Evolutionary conservation across 1,140 invertebrate species (phyloP), one percentile per base, ranked within the genome.

Genomic region (Zaprionus africanus): DNA sequence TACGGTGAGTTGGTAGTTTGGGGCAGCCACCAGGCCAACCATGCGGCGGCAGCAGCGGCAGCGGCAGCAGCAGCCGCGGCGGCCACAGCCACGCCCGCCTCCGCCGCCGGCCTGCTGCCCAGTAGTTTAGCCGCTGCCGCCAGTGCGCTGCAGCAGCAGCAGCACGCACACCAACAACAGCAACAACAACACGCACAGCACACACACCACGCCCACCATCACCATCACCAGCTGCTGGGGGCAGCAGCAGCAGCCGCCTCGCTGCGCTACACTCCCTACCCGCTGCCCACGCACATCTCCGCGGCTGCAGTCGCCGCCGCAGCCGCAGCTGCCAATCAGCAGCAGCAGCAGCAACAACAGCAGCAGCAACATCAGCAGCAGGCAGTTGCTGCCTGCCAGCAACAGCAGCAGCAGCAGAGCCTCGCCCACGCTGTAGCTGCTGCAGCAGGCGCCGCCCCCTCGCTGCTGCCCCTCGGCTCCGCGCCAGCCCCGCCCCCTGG

Each of bases 1-100:
- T 98, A 98, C 95, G 97, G 97, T 98, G 97, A 98, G 97, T 98
- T 97, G 94, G 95, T 97, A 95, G 96, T 97, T 95, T 96, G 96
- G 94, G 95, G 95, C 93, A 93, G 93, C 93, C 93, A 92, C 93
- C 93, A 92, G 74, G 67, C 83, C 63, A 82, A 88, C 82, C 68
- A 82, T 56, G 73, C 82, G 66, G 80, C 81, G 54, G 94, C 93
- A 79, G 94, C 79, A 93, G 93, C 94, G 73, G 72, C 74, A 91
- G 93, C 93, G 90, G 94, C 94, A 49, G 67, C 46, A 51, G 46
- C 46, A 63, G 94, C 75, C 92, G 93, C 94, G 69, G 79, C 79
- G 91, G 93, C 93, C 87, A 94, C 94, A 31, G 54, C 81, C 57
- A 57, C 72, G 26, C 61, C 57, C 26, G 71, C 92, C 94, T 94